These are phyloP conservation scores for Pterois miles DNA, from an alignment of 2,797 vertebrate genomes.

Conservation along the genomic window DNA sequence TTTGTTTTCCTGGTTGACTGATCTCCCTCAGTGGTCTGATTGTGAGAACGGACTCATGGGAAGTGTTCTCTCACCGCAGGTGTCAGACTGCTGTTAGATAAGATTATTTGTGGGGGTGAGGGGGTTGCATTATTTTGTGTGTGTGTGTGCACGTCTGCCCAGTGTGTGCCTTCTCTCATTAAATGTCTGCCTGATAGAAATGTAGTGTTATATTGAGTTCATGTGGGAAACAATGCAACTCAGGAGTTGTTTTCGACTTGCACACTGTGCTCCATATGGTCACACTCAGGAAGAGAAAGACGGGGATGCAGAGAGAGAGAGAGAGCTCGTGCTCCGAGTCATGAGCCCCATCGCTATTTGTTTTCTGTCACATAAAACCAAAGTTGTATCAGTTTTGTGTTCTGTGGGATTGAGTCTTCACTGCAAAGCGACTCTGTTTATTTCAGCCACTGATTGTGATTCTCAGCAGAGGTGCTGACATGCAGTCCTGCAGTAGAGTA, in stretches of 20 bases:
- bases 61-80: conserved; percentile 77
- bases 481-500: not conserved
- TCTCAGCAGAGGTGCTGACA: conserved; percentile 7
- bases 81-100: conserved; percentile 80
- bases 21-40: conserved; percentile 77
- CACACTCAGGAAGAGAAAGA: conserved; percentile 53
- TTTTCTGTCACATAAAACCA: conserved; percentile 53
- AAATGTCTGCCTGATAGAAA: conserved; percentile 58
- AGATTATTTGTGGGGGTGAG: conserved; percentile 79
- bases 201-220: conserved; percentile 49
- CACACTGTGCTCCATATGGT: conserved; percentile 73
- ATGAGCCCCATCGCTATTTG: conserved; percentile 40
- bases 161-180: conserved; percentile 58
- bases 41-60: conserved; percentile 76
- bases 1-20: conserved; percentile 80
- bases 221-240: conserved; percentile 47
- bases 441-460: conserved; percentile 7
- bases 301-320: conserved; percentile 7
- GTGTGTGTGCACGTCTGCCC: conserved; percentile 14
- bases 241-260: conserved; percentile 67
- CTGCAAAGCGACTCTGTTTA: not conserved
- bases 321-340: conserved; percentile 29
- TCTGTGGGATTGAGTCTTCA: conserved; percentile 8
- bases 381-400: conserved; percentile 37
- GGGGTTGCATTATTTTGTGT: conserved; percentile 64